phyloP scores from a whole-genome alignment of 2,888 invertebrate species.

The Pammene fasciana region DNA sequence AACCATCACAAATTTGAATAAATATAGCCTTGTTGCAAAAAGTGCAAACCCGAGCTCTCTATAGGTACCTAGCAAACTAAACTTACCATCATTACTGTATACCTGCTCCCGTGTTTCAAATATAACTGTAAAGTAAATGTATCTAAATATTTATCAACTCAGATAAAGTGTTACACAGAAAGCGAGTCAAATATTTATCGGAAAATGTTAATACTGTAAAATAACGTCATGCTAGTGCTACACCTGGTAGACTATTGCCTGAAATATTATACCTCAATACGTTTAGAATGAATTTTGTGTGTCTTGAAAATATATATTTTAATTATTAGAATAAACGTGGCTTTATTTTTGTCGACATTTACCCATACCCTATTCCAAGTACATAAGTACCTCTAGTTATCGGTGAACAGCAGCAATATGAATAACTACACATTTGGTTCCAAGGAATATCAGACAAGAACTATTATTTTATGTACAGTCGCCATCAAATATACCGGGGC shows the following conservation, averaged over 20 bases:
- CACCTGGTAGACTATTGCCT: constrained; percentile 74
- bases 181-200: constrained; percentile 57
- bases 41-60: constrained; percentile 43
- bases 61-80: constrained; percentile 40
- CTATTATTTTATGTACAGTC: too few species aligned
- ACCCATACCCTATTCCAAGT: neutral
- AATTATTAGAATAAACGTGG: constrained; percentile 67
- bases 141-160: constrained; percentile 51
- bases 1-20: constrained; percentile 30
- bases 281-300: constrained; percentile 78
- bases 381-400: too few species aligned
- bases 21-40: constrained; percentile 37
- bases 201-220: constrained; percentile 68
- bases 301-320: constrained; percentile 76
- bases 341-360: constrained; percentile 55
- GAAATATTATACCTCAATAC: constrained; percentile 80
- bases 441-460: too few species aligned
- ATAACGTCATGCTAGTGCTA: constrained; percentile 55
- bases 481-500: too few species aligned
- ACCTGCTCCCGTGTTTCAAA: constrained; percentile 58
- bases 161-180: constrained; percentile 56
- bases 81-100: constrained; percentile 29
- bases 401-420: too few species aligned
- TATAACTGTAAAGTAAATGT: constrained; percentile 44
- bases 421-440: too few species aligned